Evolutionary conservation across 2,888 invertebrate genomes (phyloP), one percentile per base, ranked within the genome.

Genomic region (Aphodius sticticus): DNA sequence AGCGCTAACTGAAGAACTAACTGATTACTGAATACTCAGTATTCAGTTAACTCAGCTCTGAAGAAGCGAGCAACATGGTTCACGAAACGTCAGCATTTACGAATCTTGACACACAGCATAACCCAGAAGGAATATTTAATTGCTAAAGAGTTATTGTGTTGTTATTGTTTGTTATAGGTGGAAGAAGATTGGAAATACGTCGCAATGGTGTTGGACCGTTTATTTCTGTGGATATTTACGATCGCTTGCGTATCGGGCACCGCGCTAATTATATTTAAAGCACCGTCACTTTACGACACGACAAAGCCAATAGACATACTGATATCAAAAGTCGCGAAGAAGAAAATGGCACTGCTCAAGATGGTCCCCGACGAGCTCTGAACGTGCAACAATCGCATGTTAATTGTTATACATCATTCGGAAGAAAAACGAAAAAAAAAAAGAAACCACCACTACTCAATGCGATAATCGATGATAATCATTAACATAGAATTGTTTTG

Each of bases 131-230:
- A n/a, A n/a, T 26, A 26, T 26, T 26, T 26, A 26, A 26, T 26
- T 26, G 26, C 26, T 26, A 26, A 26, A 26, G 26, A 1, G 6
- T 38, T 14, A 6, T 79, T 69, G 16, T 53, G 69, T 72, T 15
- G 38, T 70, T 70, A 70, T 81, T 77, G 83, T 81, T 35, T 81
- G 77, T 88, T 89, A 2, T 90, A 97, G 97, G 96, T 97, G 86
- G 96, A 96, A 90, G 97, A 98, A 90, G 99, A 99, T 91, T 99
- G 99, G 99, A 98, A 98, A 90, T 99, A 97, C 91, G 97, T 99
- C 81, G 94, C 94, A 79, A 96, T 98, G 97, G 98, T 99, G 83
- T 92, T 99, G 89, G 99, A 99, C 91, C 93, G 99, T 86, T 93
- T 99, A 86, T 99, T 99, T 91, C 93, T 99, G 85, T 97, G 97